phyloP scores from a whole-genome alignment of 2,113 vertebrate genomes.

The Grammomys dolichurus region DNA sequence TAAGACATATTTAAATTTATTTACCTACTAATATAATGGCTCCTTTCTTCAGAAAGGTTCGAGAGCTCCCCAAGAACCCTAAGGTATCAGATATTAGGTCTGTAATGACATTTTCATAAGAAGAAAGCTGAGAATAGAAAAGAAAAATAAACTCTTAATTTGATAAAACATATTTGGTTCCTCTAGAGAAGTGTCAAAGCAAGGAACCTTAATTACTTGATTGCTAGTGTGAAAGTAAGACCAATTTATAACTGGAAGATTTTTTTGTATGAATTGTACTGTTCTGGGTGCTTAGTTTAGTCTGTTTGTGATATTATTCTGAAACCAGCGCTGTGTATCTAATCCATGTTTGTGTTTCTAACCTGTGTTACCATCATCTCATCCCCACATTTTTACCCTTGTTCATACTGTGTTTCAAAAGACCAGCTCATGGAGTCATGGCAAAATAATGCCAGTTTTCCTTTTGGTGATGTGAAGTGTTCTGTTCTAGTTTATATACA shows the following conservation, averaged over 20 bases:
- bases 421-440: background rate
- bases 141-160: background rate
- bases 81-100: constrained; percentile 60
- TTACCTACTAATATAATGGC: constrained; percentile 78
- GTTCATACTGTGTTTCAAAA: background rate
- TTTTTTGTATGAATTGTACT: background rate
- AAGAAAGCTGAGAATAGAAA: constrained; percentile 61
- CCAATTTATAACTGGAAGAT: background rate
- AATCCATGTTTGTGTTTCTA: background rate
- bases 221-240: background rate
- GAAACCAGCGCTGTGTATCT: background rate
- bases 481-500: background rate
- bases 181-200: background rate
- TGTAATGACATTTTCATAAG: constrained; percentile 15
- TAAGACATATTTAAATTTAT: background rate
- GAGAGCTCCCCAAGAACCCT: constrained; percentile 66
- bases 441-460: background rate
- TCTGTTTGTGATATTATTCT: background rate
- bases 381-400: background rate
- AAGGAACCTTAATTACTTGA: background rate
- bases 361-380: background rate
- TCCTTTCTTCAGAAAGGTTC: constrained; percentile 34
- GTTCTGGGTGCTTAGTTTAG: background rate
- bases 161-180: background rate
- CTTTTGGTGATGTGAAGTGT: background rate